These are phyloP conservation scores for Plestiodon gilberti DNA, from an alignment of 2,113 vertebrate genomes.

Conservation along the genomic window DNA sequence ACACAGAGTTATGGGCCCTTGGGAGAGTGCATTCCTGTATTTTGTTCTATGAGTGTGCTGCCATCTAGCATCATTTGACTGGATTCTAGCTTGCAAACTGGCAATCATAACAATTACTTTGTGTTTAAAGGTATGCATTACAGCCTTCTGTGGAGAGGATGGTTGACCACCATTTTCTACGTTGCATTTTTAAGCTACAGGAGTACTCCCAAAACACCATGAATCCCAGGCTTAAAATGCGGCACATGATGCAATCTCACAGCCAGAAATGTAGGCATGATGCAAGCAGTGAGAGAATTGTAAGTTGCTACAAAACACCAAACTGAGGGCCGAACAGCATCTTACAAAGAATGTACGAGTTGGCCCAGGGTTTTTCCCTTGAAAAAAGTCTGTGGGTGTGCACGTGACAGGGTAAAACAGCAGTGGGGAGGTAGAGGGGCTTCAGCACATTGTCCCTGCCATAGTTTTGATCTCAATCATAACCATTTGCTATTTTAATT, in stretches of 20 bases:
- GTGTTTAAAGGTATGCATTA: neutral
- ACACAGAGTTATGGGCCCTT: slow-evolving; percentile 30
- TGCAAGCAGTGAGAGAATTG: neutral
- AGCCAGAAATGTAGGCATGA: too few relatives aligned
- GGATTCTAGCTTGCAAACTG: neutral
- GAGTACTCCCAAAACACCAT: neutral
- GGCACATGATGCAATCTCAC: neutral
- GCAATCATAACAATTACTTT: neutral
- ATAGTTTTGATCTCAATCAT: too few relatives aligned
- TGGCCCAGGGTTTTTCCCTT: too few relatives aligned
- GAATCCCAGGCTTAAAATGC: neutral
- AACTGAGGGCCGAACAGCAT: too few relatives aligned
- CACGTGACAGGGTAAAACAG: too few relatives aligned
- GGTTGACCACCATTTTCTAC: neutral
- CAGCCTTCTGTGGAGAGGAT: neutral
- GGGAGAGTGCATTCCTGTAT: slow-evolving; percentile 4
- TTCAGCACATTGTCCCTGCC: too few relatives aligned
- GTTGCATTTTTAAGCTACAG: neutral
- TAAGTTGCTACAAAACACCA: too few relatives aligned
- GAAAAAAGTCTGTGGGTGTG: too few relatives aligned
- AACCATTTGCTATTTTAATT: too few relatives aligned
- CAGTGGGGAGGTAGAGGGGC: too few relatives aligned
- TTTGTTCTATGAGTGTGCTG: neutral
- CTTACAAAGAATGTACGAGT: too few relatives aligned
- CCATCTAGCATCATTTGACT: neutral